Evolutionary conservation across 37 sponge, comb jelly and placozoan species (phyloP), one percentile per base, ranked within the genome.

Genomic region (Chondrosia reniformis): DNA sequence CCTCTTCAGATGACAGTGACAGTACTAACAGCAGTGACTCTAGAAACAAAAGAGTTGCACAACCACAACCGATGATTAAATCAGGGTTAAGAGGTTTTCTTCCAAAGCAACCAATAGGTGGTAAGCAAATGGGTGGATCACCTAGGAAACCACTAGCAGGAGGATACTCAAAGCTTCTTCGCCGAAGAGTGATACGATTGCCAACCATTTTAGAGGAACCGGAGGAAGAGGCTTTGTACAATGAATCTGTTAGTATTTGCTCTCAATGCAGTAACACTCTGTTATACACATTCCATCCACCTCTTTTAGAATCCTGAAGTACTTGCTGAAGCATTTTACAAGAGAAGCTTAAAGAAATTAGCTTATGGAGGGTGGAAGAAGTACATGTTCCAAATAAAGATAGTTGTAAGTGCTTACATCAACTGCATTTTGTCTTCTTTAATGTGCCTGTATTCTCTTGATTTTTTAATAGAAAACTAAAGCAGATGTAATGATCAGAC

Each of bases 301-400:
- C n/a, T n/a, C n/a, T n/a, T n/a, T n/a, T n/a, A n/a, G n/a, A n/a
- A n/a, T n/a, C n/a, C n/a, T n/a, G n/a, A n/a, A n/a, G n/a, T n/a
- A n/a, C n/a, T n/a, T n/a, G n/a, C n/a, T n/a, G n/a, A n/a, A n/a
- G n/a, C n/a, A n/a, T n/a, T n/a, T n/a, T 13, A 59, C 61, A 6
- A 13, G 7, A 30, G 28, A 59, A 13, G 9, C 61, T 30, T 59
- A 30, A 30, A 30, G 22, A 25, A 59, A 30, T 30, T 30, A 13
- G 61, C 61, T 13, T 59, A 59, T 59, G 61, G 17, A 59, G 86
- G 49, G 0, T 90, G 91, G 91, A 79, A 59, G 56, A 79, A 63
- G 33, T 79, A 90, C 33, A 73, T 90, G 46, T 73, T 78, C 45
- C 55, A 67, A 22, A 79, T 84, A 76, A 82, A 83, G 49, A 56